Evolutionary conservation across 2,888 invertebrate genomes (phyloP), one percentile per base, ranked within the genome.

Genomic region (Carabus problematicus): DNA sequence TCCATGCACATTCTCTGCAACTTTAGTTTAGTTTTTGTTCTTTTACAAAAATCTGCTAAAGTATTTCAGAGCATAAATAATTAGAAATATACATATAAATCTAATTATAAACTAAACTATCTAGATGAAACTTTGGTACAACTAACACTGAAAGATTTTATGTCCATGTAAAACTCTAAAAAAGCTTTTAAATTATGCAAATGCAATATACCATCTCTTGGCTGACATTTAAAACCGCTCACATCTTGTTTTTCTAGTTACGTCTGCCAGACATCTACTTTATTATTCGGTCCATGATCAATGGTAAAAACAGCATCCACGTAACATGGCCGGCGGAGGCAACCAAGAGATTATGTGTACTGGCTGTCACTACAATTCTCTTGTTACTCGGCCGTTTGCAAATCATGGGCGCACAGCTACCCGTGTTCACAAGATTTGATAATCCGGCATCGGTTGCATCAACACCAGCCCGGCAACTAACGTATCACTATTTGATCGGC

Each of bases 381-480:
- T 86, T 98, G 54, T 84, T 98, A 61, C 86, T 95, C 52, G 90
- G 91, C 1, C 86, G 98, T 72, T 87, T 98, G 70, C 93, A 94
- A 80, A 92, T 98, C 70, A 98, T 98, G 97, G 97, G 97, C 12
- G 94, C 96, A 0, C 95, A 96, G 83, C 84, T 98, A 76, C 98
- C 97, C 7, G 94, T 97, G 72, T 98, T 98, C 82, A 98, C 97
- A 66, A 88, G 91, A 81, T 98, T 97, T 81, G 98, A 98, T 86
- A 98, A 98, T 86, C 98, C 98, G 11, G 97, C 98, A 41, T 95
- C 97, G 8, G 94, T 93, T 39, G 91, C 96, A 0, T 83, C 87
- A 7, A 89, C 92, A 8, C 97, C 97, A 16, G 83, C 88, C 39
- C 86, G 96, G 72, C 97, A 97, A 79, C 84, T 98, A 70, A 96